phyloP scores from a whole-genome alignment of 2,113 vertebrate genomes.

The Ictalurus punctatus region DNA sequence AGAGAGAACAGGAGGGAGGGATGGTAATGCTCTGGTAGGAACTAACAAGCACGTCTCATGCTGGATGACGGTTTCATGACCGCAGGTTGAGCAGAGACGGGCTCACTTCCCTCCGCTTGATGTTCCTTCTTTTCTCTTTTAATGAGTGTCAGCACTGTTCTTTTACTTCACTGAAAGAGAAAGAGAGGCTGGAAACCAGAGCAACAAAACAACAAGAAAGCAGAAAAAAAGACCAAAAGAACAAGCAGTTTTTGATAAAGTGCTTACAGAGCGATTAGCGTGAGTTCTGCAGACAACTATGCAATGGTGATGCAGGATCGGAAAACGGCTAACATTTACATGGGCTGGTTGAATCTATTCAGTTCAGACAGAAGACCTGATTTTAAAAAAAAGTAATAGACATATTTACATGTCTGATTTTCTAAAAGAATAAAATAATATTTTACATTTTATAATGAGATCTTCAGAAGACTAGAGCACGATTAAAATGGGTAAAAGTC shows the following conservation, averaged over 20 bases:
- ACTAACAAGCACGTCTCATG: constrained; percentile 70
- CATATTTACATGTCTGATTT: not conserved
- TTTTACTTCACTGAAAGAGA: constrained; percentile 53
- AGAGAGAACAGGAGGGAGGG: constrained; percentile 36
- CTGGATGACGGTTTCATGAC: constrained; percentile 70
- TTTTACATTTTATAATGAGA: not conserved
- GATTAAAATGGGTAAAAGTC: not conserved
- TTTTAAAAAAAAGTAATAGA: not conserved
- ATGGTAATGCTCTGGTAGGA: constrained; percentile 56
- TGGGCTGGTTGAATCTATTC: not conserved
- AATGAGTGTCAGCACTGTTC: constrained; percentile 77
- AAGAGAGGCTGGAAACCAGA: constrained; percentile 41
- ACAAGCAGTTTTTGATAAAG: constrained; percentile 75
- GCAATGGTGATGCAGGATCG: constrained; percentile 64
- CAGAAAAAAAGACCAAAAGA: constrained; percentile 74
- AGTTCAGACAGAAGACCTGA: not conserved
- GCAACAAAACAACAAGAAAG: constrained; percentile 78
- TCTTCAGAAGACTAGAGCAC: not conserved
- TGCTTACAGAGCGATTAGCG: constrained; percentile 75
- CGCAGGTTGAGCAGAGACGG: constrained; percentile 74
- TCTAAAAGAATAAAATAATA: not conserved
- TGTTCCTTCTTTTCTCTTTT: constrained; percentile 74
- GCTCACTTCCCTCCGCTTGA: constrained; percentile 67
- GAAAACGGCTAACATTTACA: not conserved
- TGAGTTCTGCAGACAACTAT: constrained; percentile 68